Base-by-base conservation (phyloP, 2,113 vertebrate species). In the Amphilophus citrinellus region DNA sequence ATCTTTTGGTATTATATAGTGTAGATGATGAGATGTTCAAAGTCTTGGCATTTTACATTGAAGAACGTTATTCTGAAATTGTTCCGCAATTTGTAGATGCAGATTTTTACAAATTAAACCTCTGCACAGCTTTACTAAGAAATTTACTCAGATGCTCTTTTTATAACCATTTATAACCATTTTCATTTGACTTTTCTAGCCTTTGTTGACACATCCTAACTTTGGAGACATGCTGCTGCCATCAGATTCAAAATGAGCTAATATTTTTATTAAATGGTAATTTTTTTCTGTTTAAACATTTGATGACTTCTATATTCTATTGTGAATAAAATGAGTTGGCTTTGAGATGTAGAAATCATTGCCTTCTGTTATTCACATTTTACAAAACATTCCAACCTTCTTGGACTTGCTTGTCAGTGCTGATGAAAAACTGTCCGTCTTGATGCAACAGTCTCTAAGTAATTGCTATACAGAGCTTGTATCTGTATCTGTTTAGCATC, bases 21-120 rank as follows among this genome's bases (percentile, higher is more conserved):
- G 1, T 62, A 62, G 8, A 62, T 62, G 10, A 37, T 62, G 32
- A 32, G 32, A 62, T 62, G 20, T 62, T 62, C 61, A 62, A 0
- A 63, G 32, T n/a, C 32, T 63, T 63, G 20, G 20, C 9, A 37
- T 62, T 62, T 37, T 7, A 62, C 32, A 62, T 62, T 62, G 30
- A 30, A 20, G 9, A 62, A 0, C 61, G 0, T 62, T 37, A 62
- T 62, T 62, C 17, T 62, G 30, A 30, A 30, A 30, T 30, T 30
- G 61, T 37, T 63, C 18, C 10, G 37, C 0, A 37, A 37, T 62
- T 37, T 37, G 35, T 62, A 62, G 61, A 0, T 10, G 15, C 2
- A 0, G 0, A 32, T 0, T 62, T 32, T 37, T 13, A 0, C 61
- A 37, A 18, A 62, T n/a, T n/a, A 18, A 62, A 62, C 20, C 32